Conservation (phyloP, 2,113 vertebrate genomes). For the Eretmochelys imbricata region DNA sequence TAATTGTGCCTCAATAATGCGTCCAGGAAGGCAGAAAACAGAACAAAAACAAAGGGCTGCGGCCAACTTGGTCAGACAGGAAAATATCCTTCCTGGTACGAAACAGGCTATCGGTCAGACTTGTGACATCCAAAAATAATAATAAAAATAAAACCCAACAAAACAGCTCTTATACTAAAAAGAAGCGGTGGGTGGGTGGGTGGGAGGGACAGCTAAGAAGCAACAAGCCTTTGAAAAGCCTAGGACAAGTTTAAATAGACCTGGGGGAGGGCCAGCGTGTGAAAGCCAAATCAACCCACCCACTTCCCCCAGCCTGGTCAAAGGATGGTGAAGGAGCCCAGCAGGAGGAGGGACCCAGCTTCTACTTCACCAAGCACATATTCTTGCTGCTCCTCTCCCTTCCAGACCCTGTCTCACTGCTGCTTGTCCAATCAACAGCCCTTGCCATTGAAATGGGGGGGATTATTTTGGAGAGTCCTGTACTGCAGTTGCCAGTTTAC, state of each 20-base stretch:
- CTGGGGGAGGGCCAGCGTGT: not conserved
- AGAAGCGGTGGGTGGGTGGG: not conserved
- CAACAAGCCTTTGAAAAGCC: not conserved
- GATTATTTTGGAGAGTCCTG: no score
- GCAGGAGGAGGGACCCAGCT: no score
- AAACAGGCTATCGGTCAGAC: not conserved
- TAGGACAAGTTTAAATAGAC: not conserved
- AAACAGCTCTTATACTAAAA: not conserved
- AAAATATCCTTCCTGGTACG: not conserved
- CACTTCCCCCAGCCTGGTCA: not conserved
- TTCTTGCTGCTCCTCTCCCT: no score
- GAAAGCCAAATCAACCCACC: not conserved
- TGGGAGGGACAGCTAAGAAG: no score
- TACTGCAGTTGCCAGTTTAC: no score
- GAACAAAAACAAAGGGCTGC: not conserved
- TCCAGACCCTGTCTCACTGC: no score
- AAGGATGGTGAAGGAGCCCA: no score
- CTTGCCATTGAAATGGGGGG: no score
- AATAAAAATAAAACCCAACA: no score
- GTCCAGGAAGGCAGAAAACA: rapidly evolving
- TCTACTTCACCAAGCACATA: no score
- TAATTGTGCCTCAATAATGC: not conserved
- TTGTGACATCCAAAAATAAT: not conserved
- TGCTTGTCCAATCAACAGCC: no score
- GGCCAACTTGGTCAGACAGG: not conserved